Evolutionary conservation across 2,888 invertebrate species (phyloP), one percentile per base, ranked within the genome.

Genomic region (Cinara cedri): DNA sequence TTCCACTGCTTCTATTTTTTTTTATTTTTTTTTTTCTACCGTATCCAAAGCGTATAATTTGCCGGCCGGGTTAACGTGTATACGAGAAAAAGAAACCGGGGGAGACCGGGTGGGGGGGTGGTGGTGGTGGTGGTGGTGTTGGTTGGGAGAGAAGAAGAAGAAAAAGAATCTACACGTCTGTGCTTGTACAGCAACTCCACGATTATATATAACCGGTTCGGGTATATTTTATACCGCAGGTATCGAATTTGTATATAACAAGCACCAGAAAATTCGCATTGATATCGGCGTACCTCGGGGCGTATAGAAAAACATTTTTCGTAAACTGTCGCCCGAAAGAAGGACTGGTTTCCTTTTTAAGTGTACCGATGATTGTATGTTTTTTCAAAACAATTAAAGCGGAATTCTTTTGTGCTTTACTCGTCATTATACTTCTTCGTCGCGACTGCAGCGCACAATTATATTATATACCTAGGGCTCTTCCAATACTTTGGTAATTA

Each of bases 261-360:
- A 75, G 54, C 63, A 54, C n/a, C 24, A 75, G 42, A 54, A 65
- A 75, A 75, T 75, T 75, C 63, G 54, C 74, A 44, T 65, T n/a
- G 42, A 74, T 21, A 51, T 63, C 26, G 6, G 6, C 34, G 34
- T 4, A 34, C 34, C 11, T 49, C 49, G 0, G 6, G 34, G 21
- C n/a, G 10, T 51, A 21, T 42, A 74, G 63, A 24, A 75, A 74
- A 75, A 65, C 54, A 75, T 65, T 75, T 74, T 75, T 75, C 74
- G 54, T 65, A 24, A 44, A 44, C 42, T 74, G 21, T 65, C 42
- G 42, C 46, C 46, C 19, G 26, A 19, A 57, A 68, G 9, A 65
- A n/a, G 14, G 49, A 68, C 76, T 57, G 46, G 66, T 76, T 76
- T 76, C 63, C 66, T 76, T 68, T 68, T 76, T 46, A 65, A 68